A percentile compares a stretch with the other conserved stretches of the same genome.
Evolutionary conservation across 2,797 vertebrate genomes (phyloP).

Genomic region (Epinephelus coioides): DNA sequence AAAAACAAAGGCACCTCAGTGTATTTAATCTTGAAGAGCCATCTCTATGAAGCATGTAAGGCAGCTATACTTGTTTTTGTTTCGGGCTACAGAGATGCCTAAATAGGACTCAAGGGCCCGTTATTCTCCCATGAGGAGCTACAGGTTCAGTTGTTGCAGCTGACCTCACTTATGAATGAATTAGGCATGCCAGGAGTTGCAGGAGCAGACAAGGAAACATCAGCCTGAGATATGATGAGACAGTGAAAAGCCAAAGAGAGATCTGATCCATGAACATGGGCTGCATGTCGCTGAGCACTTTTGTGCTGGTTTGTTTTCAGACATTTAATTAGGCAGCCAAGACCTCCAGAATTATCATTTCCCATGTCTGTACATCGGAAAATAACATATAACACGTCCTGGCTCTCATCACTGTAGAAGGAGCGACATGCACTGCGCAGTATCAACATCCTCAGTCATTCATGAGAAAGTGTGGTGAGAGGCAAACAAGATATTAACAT

Average conservation of each 20-base stretch:
- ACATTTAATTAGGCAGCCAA: conserved; percentile 48
- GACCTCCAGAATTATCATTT: conserved; percentile 22
- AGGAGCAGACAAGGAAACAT: conserved; percentile 23
- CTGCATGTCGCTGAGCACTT: background rate
- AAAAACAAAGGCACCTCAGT: background rate
- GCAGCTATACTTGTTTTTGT: background rate
- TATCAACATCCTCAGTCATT: conserved; percentile 44
- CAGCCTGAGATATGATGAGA: background rate
- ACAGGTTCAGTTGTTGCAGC: conserved; percentile 30
- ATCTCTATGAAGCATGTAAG: background rate
- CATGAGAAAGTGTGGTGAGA: conserved; percentile 33
- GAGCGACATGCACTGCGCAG: conserved; percentile 11
- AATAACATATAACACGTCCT: conserved; percentile 11
- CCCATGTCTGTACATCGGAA: conserved; percentile 33
- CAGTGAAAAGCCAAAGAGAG: conserved; percentile 25
- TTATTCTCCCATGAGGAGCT: conserved; percentile 47
- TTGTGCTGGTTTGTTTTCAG: conserved; percentile 41
- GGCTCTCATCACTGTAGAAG: conserved; percentile 20
- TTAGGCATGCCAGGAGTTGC: conserved; percentile 15
- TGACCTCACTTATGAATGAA: conserved; percentile 50
- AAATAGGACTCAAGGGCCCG: conserved; percentile 19
- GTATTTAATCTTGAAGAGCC: conserved; percentile 12
- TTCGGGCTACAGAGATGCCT: background rate
- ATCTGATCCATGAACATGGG: conserved; percentile 6
- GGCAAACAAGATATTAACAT: conserved; percentile 42